phyloP scores from a whole-genome alignment of 2,113 vertebrate genomes.

The Notarius lentiginosus region DNA sequence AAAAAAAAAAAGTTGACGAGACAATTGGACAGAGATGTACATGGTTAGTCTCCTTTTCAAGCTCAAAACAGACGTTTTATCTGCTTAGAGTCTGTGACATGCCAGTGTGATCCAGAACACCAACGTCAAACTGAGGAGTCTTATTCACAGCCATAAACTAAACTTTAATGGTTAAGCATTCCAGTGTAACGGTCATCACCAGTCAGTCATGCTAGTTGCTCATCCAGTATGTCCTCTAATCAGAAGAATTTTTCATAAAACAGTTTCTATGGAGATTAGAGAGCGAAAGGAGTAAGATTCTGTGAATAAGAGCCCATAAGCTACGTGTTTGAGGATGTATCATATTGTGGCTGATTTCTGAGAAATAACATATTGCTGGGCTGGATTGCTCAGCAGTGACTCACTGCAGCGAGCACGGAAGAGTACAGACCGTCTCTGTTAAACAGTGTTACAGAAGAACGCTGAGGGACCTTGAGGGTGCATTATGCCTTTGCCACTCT shows the following conservation, averaged over 20 bases:
- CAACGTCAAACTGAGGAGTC: background rate
- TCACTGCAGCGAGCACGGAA: conserved; percentile 55
- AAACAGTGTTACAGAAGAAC: conserved; percentile 53
- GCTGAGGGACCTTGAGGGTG: conserved; percentile 28
- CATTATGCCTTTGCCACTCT: conserved; percentile 29
- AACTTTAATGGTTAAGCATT: background rate
- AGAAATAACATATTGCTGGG: conserved; percentile 54
- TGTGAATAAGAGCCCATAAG: conserved; percentile 6
- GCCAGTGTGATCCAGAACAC: background rate
- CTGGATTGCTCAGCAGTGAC: conserved; percentile 55
- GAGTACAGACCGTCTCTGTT: conserved; percentile 50
- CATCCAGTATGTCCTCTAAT: background rate
- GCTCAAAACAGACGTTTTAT: background rate
- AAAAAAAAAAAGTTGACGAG: background rate
- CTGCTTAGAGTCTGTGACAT: background rate
- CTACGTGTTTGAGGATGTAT: background rate
- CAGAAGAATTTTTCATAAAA: background rate
- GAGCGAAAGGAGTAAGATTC: background rate
- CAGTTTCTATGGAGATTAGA: background rate
- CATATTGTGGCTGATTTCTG: conserved; percentile 44
- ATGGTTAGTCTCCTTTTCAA: background rate
- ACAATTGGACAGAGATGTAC: background rate
- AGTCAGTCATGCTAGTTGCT: background rate
- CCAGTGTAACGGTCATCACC: background rate
- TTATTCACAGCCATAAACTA: background rate